A percentile compares a stretch with the other conserved stretches of the same genome.
Conservation (phyloP, 2,888 invertebrate genomes). For the Mylabris sibirica region DNA sequence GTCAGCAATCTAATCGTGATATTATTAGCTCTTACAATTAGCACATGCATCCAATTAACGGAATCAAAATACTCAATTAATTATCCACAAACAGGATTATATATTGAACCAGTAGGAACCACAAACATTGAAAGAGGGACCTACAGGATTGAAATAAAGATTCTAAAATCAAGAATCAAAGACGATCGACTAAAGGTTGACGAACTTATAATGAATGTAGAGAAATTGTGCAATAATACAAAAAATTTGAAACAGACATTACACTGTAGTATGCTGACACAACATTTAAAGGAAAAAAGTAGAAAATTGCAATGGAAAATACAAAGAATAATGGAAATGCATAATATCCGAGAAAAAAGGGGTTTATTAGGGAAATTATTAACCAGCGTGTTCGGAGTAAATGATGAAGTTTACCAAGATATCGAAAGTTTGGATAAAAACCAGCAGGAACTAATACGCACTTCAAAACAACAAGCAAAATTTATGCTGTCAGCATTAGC, state of each 20-base stretch:
- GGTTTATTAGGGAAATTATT: constrained; percentile 17
- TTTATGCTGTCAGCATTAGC: constrained; percentile 15
- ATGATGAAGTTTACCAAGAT: constrained; percentile 24
- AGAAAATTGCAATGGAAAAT: constrained; percentile 9
- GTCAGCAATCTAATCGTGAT: too few relatives aligned
- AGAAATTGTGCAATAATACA: neutral
- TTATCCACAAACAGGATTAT: too few relatives aligned
- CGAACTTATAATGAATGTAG: neutral
- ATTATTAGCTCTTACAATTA: too few relatives aligned
- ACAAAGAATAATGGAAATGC: neutral
- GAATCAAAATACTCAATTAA: too few relatives aligned
- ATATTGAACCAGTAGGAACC: too few relatives aligned
- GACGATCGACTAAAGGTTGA: too few relatives aligned
- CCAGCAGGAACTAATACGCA: constrained; percentile 16
- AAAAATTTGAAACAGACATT: neutral
- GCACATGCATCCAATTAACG: too few relatives aligned
- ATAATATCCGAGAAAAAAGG: constrained; percentile 2
- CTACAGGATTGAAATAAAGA: too few relatives aligned
- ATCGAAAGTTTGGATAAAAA: constrained; percentile 19
- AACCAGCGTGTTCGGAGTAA: constrained; percentile 23
- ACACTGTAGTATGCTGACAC: constrained; percentile 4
- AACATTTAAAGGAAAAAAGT: constrained; percentile 12
- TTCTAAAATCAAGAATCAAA: too few relatives aligned
- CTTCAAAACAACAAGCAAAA: too few relatives aligned
- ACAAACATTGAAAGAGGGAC: too few relatives aligned